Evolutionary conservation across 2,113 vertebrate species (phyloP), one percentile per base, ranked within the genome.

Genomic region (Chaetorhynchus papuensis): DNA sequence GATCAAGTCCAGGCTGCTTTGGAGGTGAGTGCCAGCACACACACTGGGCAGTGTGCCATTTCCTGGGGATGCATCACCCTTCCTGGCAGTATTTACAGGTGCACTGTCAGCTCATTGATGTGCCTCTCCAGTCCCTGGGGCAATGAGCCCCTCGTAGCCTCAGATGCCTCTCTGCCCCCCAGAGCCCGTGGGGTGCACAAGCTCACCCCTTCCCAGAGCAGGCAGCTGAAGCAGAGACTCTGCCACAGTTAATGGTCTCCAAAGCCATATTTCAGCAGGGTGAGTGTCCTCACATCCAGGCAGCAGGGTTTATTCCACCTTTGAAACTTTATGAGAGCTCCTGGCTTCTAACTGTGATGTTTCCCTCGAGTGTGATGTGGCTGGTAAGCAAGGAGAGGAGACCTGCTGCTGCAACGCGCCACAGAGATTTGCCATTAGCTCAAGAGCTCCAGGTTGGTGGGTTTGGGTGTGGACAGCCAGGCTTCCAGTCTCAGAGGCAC

Each of bases 241-340:
- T 49, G 47, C 13, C 28, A 16, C 11, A 30, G 31, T 6, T 21
- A 17, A 5, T 11, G 14, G 6, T n/a, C 24, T 77, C 64, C 24
- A 49, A 44, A 54, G 42, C 30, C 31, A 5, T 10, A 44, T 75
- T 89, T 79, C 68, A 95, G 41, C 33, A 26, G 52, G n/a, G 10
- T 72, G 66, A 31, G 78, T 35, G 26, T 28, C 57, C 78, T 87
- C 69, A 68, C 21, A 57, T 20, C 26, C 66, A 93, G 65, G 44
- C 77, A 90, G 52, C 42, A 68, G 45, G 37, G 63, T 93, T 95
- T 86, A 61, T 69, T 52, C 39, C 44, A 81, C 75, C 59, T 92
- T 15, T 68, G 79, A 69, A 93, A 65, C 41, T 72, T 80, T 31
- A 42, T 45, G 74, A 71, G 87, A 53, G 74, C 49, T 94, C 41